Conservation (phyloP, 2,888 invertebrate genomes). For the Matsumyia berberina region DNA sequence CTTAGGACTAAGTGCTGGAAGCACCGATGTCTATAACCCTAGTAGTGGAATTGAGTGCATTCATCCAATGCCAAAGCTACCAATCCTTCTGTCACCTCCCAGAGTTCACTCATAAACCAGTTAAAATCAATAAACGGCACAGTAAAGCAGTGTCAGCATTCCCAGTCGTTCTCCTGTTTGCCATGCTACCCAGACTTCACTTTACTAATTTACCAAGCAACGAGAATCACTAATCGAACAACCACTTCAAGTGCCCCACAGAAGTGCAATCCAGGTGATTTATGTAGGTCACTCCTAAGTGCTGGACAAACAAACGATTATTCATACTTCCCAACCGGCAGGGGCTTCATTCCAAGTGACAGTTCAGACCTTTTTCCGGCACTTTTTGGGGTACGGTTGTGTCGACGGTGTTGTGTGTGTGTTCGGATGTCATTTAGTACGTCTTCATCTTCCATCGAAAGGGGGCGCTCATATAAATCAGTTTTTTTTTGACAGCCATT, state of each 20-base stretch:
- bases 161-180: too few species aligned
- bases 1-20: too few species aligned
- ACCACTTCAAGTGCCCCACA: slow-evolving; percentile 22
- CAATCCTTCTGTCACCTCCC: too few species aligned
- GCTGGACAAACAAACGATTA: slow-evolving; percentile 69
- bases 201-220: slow-evolving; percentile 3
- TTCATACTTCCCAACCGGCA: slow-evolving; percentile 44
- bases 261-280: slow-evolving; percentile 64
- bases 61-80: too few species aligned
- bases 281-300: slow-evolving; percentile 68
- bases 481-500: slow-evolving; percentile 59
- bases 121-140: too few species aligned
- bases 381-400: slow-evolving; percentile 21
- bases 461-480: slow-evolving; percentile 66
- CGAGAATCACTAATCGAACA: slow-evolving; percentile 10
- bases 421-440: slow-evolving; percentile 36
- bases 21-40: too few species aligned
- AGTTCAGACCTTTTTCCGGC: slow-evolving; percentile 16
- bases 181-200: background rate
- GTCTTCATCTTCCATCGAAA: slow-evolving; percentile 7
- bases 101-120: too few species aligned
- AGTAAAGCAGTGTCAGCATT: too few species aligned
- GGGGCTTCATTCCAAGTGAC: slow-evolving; percentile 40
- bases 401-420: too few species aligned
- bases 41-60: too few species aligned